Percentiles rank a stretch among this genome's conserved stretches.
These are phyloP conservation scores for Carcharodon carcharias DNA, from an alignment of 2,797 vertebrate species.

Conservation along the genomic window DNA sequence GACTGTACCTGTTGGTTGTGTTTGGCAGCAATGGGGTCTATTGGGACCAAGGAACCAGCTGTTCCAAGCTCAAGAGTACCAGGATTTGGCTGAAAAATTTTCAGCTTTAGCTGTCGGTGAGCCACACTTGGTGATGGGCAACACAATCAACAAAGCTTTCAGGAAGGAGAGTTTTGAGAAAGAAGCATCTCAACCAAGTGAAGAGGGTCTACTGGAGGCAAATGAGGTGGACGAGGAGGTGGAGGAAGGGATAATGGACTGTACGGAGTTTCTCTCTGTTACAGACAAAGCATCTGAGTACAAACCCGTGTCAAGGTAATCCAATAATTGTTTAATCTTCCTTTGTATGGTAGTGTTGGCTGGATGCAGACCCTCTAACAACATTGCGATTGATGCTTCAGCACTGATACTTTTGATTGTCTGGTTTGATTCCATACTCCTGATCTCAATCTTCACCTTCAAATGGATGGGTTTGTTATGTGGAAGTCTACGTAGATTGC, in stretches of 20 bases:
- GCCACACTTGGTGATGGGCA: neutral
- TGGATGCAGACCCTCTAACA: neutral
- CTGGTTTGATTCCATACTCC: neutral
- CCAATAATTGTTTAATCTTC: conserved; percentile 34
- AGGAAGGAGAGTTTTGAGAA: conserved; percentile 48
- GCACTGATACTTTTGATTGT: neutral
- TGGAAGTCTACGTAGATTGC: neutral
- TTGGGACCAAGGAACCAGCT: conserved; percentile 74
- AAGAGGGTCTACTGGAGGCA: conserved; percentile 56
- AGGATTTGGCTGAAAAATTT: conserved; percentile 52
- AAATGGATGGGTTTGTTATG: neutral
- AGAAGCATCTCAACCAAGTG: conserved; percentile 46
- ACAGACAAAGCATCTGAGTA: conserved; percentile 46
- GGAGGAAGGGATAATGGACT: conserved; percentile 47
- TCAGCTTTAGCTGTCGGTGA: conserved; percentile 44
- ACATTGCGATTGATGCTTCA: neutral
- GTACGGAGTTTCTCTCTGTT: conserved; percentile 46
- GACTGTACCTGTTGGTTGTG: neutral
- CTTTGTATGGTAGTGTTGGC: neutral
- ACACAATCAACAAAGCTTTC: conserved; percentile 36
- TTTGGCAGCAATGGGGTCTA: conserved; percentile 75
- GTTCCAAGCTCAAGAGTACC: conserved; percentile 56
- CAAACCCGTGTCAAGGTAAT: neutral
- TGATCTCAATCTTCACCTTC: neutral
- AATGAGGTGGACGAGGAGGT: conserved; percentile 60